Base-by-base conservation (phyloP, 2,888 invertebrate genomes). In the Aproaerema taeniolella region DNA sequence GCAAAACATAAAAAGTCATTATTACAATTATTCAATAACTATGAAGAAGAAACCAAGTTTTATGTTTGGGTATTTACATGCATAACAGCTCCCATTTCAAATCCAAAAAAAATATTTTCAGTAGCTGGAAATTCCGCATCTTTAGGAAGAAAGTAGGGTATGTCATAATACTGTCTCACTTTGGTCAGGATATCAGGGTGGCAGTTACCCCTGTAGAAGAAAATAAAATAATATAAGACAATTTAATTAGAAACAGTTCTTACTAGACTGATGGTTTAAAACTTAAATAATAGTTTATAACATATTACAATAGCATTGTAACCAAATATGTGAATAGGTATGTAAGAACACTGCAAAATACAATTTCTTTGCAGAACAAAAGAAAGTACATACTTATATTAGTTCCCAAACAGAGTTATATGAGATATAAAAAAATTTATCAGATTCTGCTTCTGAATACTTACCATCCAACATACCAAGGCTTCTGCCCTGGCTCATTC, bases 401-500 rank as follows among this genome's bases (percentile, higher is more conserved):
- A n/a, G n/a, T n/a, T n/a, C n/a, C n/a, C n/a, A n/a, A n/a, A n/a
- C n/a, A n/a, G n/a, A n/a, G n/a, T n/a, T n/a, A n/a, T n/a, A n/a
- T n/a, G n/a, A n/a, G n/a, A n/a, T n/a, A n/a, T n/a, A n/a, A n/a
- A n/a, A n/a, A n/a, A n/a, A n/a, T n/a, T n/a, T n/a, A n/a, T n/a
- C n/a, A n/a, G n/a, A n/a, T n/a, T n/a, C 26, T 26, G 20, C 20
- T 26, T 3, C 5, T 26, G 6, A 6, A 20, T 26, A 85, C 91
- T 88, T 82, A 94, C 95, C 96, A 96, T 52, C 96, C 96, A 31
- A 96, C 92, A 83, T 96, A 96, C 96, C 96, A 96, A 1, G 95
- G 91, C 39, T 89, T 80, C 55, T 91, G 87, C 1, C 90, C 90
- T 9, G 83, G 83, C 25, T 88, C 79, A 73, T 91, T 90, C 16